Conservation (phyloP, 64 coral and sea anemone species). For the Pocillopora damicornis region DNA sequence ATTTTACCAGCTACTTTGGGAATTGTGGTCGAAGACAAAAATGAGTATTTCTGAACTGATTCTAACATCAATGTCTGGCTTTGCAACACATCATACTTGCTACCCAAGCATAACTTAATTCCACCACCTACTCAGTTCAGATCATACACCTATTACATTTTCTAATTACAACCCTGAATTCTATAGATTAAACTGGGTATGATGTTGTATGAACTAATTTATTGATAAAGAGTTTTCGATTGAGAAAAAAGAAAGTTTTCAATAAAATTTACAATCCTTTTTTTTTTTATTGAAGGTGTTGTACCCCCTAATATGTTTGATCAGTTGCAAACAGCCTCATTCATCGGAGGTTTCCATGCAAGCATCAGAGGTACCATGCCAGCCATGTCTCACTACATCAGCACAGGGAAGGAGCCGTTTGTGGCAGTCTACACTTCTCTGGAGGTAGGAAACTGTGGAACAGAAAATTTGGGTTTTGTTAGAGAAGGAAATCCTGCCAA, state of each 20-base stretch:
- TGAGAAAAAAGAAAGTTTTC: background rate
- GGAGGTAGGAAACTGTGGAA: slow-evolving; percentile 45
- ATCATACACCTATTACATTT: slow-evolving; percentile 9
- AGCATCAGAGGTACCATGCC: slow-evolving; percentile 69
- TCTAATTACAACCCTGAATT: background rate
- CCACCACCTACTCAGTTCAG: background rate
- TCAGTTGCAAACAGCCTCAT: slow-evolving; percentile 89
- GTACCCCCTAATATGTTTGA: slow-evolving; percentile 88
- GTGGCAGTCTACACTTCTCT: slow-evolving; percentile 88
- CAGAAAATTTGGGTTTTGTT: too few relatives aligned
- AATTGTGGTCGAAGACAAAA: background rate
- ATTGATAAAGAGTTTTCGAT: background rate
- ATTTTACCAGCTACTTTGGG: background rate
- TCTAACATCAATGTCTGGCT: background rate
- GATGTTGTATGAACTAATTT: too few relatives aligned
- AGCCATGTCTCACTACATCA: slow-evolving; percentile 85
- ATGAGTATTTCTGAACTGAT: slow-evolving; percentile 1
- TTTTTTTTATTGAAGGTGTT: slow-evolving; percentile 51
- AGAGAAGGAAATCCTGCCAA: too few relatives aligned
- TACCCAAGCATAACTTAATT: background rate
- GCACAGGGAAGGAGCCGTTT: slow-evolving; percentile 88
- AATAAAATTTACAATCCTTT: background rate
- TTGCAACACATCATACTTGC: background rate
- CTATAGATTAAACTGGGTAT: too few relatives aligned
- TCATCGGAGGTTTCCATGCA: slow-evolving; percentile 81